Base-by-base conservation (phyloP, 2,888 invertebrate genomes). In the Mallateleia sp. region DNA sequence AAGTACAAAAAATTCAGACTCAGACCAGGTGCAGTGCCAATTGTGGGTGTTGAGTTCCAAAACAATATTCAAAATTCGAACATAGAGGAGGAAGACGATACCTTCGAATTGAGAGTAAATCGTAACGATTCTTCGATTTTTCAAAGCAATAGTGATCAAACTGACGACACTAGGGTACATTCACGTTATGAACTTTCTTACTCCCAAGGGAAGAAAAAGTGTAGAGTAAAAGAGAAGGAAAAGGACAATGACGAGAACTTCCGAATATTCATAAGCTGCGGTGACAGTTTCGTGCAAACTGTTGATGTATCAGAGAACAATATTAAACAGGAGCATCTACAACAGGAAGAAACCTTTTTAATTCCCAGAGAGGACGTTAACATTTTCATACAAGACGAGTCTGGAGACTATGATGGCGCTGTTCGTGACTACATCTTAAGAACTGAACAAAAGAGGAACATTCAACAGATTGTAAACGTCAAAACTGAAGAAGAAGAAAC, bases 1-100 rank as follows among this genome's bases (percentile, higher is more conserved):
- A 94, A 94, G 74, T 94, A 94, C 67, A 94, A 94, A 85, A 94
- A 94, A 87, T 94, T 93, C 72, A 91, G 94, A 72, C 86, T 94
- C 62, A 88, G 92, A 64, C 94, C 92, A 20, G 94, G 92, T 14
- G 94, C 94, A 25, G 91, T 93, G 4, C 94, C 94, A n/a, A 79
- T 88, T 0, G 45, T 82, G 15, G 85, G 85, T 0, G 34, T 82
- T 18, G 81, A 82, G 52, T 88, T 74, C 54, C 67, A 78, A 69
- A 81, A 88, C 24, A 84, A 77, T 8, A 81, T 85, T 25, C 66
- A 79, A 62, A 78, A 78, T 60, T 20, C 22, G 3, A 54, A 56
- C 8, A 56, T 0, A 15, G 58, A 25, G n/a, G 87, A 78, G 15
- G 56, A 74, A 28, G 78, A 81, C 15, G 81, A 81, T 34, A 38